A percentile compares a stretch with the other conserved stretches of the same genome.
Evolutionary conservation across 2,797 vertebrate genomes (phyloP).

Genomic region (Lindbergichthys nudifrons): DNA sequence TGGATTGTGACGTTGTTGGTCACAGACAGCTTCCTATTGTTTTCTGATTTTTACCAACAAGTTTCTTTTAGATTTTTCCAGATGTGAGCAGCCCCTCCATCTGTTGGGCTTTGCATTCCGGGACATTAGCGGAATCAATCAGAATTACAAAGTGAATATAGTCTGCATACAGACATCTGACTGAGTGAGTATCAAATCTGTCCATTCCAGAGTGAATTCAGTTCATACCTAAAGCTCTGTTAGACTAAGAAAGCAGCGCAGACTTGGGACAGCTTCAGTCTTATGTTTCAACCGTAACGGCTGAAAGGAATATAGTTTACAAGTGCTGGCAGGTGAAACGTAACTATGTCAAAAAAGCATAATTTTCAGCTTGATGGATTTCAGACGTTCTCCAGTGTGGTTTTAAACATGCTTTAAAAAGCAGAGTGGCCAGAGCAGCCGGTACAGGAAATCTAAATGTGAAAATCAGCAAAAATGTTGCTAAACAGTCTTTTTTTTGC

Average conservation of each 20-base stretch:
- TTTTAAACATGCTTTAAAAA: conserved; percentile 16
- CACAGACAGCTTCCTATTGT: no score
- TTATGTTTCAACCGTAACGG: not conserved
- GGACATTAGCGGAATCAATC: not conserved
- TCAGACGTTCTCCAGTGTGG: conserved; percentile 15
- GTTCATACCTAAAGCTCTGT: not conserved
- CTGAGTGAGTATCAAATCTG: not conserved
- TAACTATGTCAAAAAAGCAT: conserved; percentile 1
- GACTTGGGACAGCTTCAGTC: not conserved
- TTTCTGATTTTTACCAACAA: no score
- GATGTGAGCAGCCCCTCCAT: not conserved
- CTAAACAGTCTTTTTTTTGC: not conserved
- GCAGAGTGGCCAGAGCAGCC: conserved; percentile 3
- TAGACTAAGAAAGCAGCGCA: not conserved
- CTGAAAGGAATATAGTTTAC: not conserved
- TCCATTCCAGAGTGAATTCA: not conserved
- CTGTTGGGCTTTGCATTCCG: not conserved
- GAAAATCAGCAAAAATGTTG: not conserved
- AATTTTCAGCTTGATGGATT: conserved; percentile 15
- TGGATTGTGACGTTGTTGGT: no score
- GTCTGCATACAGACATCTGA: not conserved
- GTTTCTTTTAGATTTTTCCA: not conserved
- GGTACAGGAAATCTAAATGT: conserved; percentile 22
- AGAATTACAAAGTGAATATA: not conserved
- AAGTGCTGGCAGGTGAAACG: conserved; percentile 16